phyloP scores from a whole-genome alignment of 2,888 invertebrate genomes.

The Tryphoninae sp. region DNA sequence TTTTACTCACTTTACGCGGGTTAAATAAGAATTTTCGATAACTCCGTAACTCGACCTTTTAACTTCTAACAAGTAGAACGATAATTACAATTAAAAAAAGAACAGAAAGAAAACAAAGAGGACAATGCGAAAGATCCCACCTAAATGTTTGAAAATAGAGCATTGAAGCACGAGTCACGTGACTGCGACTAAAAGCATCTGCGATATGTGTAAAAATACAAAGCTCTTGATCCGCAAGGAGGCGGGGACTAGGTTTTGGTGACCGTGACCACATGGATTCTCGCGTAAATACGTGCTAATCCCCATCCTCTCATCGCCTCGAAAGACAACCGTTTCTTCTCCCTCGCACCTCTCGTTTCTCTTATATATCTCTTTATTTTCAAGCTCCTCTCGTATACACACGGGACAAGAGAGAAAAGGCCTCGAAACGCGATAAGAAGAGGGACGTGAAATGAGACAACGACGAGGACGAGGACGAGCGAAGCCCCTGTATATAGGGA shows the following conservation, averaged over 20 bases:
- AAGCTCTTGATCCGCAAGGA: conserved; percentile 22
- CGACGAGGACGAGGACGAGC: conserved; percentile 15
- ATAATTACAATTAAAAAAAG: too few species aligned
- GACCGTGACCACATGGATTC: neutral
- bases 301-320: conserved; percentile 17
- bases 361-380: conserved; percentile 38
- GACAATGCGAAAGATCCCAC: too few species aligned
- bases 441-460: conserved; percentile 6
- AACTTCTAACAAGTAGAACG: too few species aligned
- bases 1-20: too few species aligned
- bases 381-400: conserved; percentile 18
- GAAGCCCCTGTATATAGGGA: conserved; percentile 44
- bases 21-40: too few species aligned
- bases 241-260: neutral
- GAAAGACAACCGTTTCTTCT: conserved; percentile 20
- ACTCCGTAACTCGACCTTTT: too few species aligned
- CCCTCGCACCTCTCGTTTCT: conserved; percentile 27
- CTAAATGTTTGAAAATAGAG: neutral
- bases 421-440: conserved; percentile 47
- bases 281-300: conserved; percentile 36
- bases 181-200: too few species aligned
- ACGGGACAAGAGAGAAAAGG: conserved; percentile 9
- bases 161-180: neutral
- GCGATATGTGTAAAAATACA: neutral
- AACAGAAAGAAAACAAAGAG: too few species aligned